These are phyloP conservation scores for Opisthocomus hoazin DNA, from an alignment of 2,113 vertebrate species.

Conservation along the genomic window DNA sequence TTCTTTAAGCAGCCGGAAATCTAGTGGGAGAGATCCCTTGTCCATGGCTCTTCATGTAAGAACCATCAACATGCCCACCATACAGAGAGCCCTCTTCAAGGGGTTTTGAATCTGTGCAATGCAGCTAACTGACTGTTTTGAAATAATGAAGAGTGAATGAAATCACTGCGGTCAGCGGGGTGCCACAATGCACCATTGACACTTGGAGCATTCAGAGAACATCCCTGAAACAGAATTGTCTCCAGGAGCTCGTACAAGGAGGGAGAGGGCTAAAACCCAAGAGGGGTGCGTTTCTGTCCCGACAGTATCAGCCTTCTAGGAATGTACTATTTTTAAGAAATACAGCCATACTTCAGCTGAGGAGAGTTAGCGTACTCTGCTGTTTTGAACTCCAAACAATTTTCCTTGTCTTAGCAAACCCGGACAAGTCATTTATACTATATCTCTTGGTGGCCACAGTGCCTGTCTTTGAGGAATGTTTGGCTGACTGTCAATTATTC, in stretches of 20 bases:
- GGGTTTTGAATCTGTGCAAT: not conserved
- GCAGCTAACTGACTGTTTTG: not conserved
- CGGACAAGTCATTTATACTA: not conserved
- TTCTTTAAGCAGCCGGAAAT: not conserved
- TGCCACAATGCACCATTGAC: fast-evolving
- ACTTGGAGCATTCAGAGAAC: not conserved
- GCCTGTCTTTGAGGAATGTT: not conserved
- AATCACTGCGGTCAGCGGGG: not conserved
- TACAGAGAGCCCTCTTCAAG: not conserved
- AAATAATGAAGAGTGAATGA: not conserved
- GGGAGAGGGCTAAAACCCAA: not conserved
- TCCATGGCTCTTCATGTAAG: not conserved
- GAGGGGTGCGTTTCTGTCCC: not conserved
- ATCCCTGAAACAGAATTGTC: not conserved
- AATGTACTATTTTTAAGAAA: not conserved
- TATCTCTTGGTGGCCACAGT: not conserved
- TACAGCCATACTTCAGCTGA: not conserved
- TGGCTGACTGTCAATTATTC: not conserved
- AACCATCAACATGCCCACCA: not conserved
- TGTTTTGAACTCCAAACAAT: not conserved
- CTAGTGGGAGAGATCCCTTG: not conserved
- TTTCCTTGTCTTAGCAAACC: not conserved
- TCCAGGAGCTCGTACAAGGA: not conserved
- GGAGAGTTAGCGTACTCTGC: not conserved
- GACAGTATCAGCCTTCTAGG: not conserved